phyloP scores from a whole-genome alignment of 2,797 vertebrate species.

The Phrynocephalus vlangalii region DNA sequence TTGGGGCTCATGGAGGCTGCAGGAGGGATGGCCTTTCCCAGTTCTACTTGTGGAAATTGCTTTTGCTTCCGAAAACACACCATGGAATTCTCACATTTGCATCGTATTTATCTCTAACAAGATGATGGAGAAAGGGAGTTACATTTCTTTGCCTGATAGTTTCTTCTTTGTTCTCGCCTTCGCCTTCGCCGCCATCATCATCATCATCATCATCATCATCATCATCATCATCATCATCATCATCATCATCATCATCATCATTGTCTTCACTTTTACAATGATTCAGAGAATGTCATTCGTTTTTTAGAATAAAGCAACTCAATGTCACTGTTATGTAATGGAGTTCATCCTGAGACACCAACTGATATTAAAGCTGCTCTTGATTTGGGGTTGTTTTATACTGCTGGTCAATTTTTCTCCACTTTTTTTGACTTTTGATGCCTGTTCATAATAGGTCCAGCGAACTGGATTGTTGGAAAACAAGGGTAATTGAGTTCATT shows the following conservation, averaged over 20 bases:
- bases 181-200: too few relatives aligned
- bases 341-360: too few relatives aligned
- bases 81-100: neutral
- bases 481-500: neutral
- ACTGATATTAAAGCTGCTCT: neutral
- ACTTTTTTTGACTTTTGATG: neutral
- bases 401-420: neutral
- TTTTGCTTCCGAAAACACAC: neutral
- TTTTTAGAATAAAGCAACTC: too few relatives aligned
- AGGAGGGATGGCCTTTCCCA: neutral
- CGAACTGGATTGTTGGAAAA: neutral
- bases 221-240: too few relatives aligned
- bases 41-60: neutral
- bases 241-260: too few relatives aligned
- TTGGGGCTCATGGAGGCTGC: neutral
- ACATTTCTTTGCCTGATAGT: neutral
- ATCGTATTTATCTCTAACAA: neutral
- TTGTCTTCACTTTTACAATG: neutral
- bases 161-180: slow-evolving; percentile 1
- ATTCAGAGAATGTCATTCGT: too few relatives aligned
- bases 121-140: neutral
- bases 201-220: too few relatives aligned
- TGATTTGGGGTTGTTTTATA: neutral
- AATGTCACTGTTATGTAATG: too few relatives aligned
- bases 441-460: neutral